Conservation (phyloP, 2,113 vertebrate genomes). For the Indicator indicator region DNA sequence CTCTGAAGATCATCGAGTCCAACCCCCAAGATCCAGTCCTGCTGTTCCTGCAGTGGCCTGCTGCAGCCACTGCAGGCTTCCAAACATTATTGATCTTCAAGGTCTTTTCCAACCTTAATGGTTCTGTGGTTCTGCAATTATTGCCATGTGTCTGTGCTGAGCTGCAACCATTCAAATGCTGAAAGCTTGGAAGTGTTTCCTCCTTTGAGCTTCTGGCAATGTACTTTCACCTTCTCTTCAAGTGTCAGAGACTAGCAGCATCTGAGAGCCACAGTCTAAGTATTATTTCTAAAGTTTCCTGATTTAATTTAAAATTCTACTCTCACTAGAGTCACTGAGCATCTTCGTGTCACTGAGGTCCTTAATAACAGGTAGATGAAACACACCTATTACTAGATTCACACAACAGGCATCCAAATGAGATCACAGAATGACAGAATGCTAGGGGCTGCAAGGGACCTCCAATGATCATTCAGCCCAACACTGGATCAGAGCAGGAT, state of each 20-base stretch:
- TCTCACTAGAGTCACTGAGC: not conserved
- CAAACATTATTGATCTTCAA: not conserved
- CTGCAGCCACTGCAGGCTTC: not conserved
- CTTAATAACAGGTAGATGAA: not conserved
- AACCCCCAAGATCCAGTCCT: no score
- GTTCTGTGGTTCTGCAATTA: not conserved
- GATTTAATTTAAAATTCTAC: not conserved
- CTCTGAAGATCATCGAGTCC: no score
- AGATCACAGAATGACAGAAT: no score
- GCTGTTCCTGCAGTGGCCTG: not conserved
- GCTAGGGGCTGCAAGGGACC: no score
- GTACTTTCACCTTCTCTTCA: not conserved
- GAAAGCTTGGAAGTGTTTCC: not conserved
- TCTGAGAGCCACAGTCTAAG: not conserved
- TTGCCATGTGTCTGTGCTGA: not conserved
- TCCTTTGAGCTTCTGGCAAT: not conserved
- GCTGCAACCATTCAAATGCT: not conserved
- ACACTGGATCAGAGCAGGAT: no score
- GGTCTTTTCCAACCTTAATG: no score
- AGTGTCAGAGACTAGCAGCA: not conserved
- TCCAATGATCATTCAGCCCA: no score
- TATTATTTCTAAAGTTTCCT: not conserved
- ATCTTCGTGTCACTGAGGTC: not conserved
- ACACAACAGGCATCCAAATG: not conserved
- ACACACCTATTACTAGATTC: not conserved